phyloP scores from a whole-genome alignment of 1,140 invertebrate species.

The Diachasma alloeum region DNA sequence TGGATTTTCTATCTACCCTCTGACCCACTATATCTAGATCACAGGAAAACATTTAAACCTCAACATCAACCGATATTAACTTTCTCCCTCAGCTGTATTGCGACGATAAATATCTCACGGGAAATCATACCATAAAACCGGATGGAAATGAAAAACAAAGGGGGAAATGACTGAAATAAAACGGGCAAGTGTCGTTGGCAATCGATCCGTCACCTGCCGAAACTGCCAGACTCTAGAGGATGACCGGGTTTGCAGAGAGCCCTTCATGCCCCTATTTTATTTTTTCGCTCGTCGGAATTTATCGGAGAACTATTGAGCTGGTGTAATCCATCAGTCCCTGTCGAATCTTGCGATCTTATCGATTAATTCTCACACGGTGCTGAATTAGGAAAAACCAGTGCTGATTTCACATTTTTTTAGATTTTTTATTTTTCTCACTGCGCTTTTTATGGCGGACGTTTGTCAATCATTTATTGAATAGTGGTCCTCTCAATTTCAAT shows the following conservation, averaged over 20 bases:
- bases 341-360: constrained; percentile 1
- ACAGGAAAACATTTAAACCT: not conserved
- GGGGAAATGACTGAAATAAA: not conserved
- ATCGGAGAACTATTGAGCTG: not conserved
- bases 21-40: not conserved
- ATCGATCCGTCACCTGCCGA: constrained; percentile 25
- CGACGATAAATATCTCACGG: constrained; percentile 20
- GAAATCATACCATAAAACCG: constrained; percentile 26
- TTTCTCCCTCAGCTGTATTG: not conserved
- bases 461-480: not conserved
- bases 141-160: not conserved
- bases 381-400: not conserved
- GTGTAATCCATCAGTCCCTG: constrained; percentile 8
- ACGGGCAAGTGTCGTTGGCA: not conserved
- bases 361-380: constrained; percentile 1
- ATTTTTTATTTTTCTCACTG: no score
- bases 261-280: not conserved
- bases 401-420: not conserved
- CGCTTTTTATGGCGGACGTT: no score
- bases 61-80: constrained; percentile 9
- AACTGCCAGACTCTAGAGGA: constrained; percentile 3
- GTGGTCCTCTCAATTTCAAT: not conserved
- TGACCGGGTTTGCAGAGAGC: not conserved
- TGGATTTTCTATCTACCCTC: not conserved
- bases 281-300: not conserved